These are phyloP conservation scores for Yponomeuta evonymella DNA, from an alignment of 2,888 invertebrate species.

Conservation along the genomic window DNA sequence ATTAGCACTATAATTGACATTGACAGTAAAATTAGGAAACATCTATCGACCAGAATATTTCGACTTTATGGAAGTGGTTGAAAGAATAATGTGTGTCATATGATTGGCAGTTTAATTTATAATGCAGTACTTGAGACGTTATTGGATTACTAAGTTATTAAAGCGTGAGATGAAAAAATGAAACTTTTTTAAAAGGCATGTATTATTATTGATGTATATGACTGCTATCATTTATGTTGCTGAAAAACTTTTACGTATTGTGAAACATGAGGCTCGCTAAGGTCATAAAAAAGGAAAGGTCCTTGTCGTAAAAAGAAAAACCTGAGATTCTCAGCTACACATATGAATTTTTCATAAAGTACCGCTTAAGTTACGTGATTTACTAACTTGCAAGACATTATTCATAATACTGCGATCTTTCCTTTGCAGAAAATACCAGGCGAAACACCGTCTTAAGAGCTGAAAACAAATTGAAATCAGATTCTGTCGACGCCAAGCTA, in stretches of 20 bases:
- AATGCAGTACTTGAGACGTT: neutral
- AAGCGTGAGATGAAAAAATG: too few relatives aligned
- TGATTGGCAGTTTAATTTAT: neutral
- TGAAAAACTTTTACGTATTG: conserved; percentile 11
- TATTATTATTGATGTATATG: too few relatives aligned
- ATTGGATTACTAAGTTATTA: too few relatives aligned
- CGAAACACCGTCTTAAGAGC: conserved; percentile 40
- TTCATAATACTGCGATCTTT: conserved; percentile 34
- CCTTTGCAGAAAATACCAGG: neutral
- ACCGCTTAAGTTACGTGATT: conserved; percentile 21
- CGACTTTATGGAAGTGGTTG: neutral
- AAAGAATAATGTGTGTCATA: too few relatives aligned
- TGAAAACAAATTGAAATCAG: conserved; percentile 31
- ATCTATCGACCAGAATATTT: neutral
- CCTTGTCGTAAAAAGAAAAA: conserved; percentile 13
- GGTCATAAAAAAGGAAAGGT: conserved; percentile 12
- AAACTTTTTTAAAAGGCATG: too few relatives aligned
- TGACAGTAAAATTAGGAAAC: neutral
- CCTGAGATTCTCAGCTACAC: conserved; percentile 7
- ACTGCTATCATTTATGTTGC: neutral
- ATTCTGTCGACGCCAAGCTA: conserved; percentile 51
- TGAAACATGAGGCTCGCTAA: conserved; percentile 13
- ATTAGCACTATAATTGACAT: neutral
- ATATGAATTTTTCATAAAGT: conserved; percentile 31
- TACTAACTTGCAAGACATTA: conserved; percentile 45